Conservation (phyloP, 37 sponge, comb jelly and placozoan species). For the Spongilla lacustris region DNA sequence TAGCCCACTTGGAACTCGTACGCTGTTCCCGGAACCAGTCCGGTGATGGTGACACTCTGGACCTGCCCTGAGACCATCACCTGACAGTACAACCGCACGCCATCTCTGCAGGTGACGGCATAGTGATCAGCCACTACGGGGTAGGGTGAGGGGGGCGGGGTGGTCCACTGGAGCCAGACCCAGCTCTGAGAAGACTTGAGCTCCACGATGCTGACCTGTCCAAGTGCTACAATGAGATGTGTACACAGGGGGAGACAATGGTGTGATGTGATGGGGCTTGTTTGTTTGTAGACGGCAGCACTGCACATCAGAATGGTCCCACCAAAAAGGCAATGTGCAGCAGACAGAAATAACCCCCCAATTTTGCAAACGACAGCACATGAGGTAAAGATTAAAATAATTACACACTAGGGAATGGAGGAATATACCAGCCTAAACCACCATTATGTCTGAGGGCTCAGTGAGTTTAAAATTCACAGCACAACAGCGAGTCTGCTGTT, state of each 20-base stretch:
- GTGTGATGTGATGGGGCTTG: neutral
- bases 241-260: neutral
- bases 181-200: neutral
- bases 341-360: neutral
- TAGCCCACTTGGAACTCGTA: neutral
- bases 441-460: neutral
- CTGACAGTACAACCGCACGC: neutral
- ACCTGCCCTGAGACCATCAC: neutral
- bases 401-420: neutral
- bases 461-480: neutral
- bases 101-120: neutral
- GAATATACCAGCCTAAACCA: neutral
- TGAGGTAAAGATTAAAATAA: neutral
- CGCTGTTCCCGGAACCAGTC: neutral
- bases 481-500: no score
- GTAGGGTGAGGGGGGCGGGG: neutral
- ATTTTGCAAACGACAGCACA: neutral
- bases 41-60: neutral
- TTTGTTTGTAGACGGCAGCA: neutral
- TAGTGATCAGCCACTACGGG: neutral
- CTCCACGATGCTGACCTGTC: neutral
- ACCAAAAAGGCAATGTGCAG: neutral
- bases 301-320: neutral
- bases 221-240: neutral
- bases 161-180: neutral